Base-by-base conservation (phyloP, 2,888 invertebrate species). In the Eumerus sabulonum region DNA sequence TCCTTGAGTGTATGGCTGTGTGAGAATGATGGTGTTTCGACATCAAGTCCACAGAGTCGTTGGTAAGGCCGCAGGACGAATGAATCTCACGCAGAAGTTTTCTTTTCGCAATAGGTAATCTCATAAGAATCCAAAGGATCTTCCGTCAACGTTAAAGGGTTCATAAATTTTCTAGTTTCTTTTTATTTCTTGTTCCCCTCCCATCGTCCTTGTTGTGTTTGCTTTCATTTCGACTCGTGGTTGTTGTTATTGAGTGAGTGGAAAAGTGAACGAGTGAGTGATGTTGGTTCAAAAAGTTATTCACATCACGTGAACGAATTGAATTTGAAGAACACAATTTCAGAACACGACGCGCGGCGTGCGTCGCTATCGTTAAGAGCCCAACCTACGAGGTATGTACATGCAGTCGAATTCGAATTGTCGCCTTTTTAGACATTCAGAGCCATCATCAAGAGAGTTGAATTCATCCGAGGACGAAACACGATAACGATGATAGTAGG, bases 311-410 rank as follows among this genome's bases (percentile, higher is more conserved):
- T 79, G 68, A 79, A 74, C 68, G 74, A 79, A 79, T 74, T 79
- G 79, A 79, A 79, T 74, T 79, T 79, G 79, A 79, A 79, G 79
- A 79, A 79, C 79, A 68, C 63, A 79, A 79, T 79, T 74, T 64
- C 68, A 74, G 63, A 74, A 74, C 79, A 74, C 68, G 74, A 68
- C 68, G 68, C 64, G 74, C 74, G 79, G 74, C 68, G 68, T 70
- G 74, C 79, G 68, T 74, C 57, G 62, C 56, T 74, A 63, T 74
- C 57, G 62, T 62, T 79, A 64, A 60, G 56, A 64, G 63, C 63
- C 48, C 62, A 57, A 74, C 59, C 68, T 4, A 74, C 79, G 63
- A 51, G 68, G 59, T 36, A 54, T 11, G 64, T 76, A 76, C 70
- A 63, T 47, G 50, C 35, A 42, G 44, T 47, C 27, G 35, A 27